phyloP scores from a whole-genome alignment of 2,113 vertebrate species.

The Halcyon malimbica region DNA sequence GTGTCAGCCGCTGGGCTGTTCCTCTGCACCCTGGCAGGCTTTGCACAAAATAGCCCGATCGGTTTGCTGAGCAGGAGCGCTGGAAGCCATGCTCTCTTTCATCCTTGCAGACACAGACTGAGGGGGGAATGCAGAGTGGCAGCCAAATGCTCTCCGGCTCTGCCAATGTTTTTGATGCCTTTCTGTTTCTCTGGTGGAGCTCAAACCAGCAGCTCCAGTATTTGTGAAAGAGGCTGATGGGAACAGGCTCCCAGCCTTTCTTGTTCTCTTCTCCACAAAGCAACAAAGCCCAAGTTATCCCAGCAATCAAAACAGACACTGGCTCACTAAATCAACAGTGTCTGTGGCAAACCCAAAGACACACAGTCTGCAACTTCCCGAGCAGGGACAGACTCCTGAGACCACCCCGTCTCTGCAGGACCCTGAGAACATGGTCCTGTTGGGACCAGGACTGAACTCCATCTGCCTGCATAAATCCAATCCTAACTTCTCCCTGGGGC shows the following conservation, averaged over 20 bases:
- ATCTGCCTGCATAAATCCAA: neutral
- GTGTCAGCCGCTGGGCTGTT: neutral
- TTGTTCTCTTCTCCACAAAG: neutral
- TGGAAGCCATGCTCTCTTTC: neutral
- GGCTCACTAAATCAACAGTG: conserved; percentile 28
- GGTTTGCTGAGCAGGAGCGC: neutral
- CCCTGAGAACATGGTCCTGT: neutral
- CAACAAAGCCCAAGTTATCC: conserved; percentile 20
- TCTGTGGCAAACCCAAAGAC: neutral
- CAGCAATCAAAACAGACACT: conserved; percentile 42
- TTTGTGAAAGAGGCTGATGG: neutral
- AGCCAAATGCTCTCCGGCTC: conserved; percentile 50
- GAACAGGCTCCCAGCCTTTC: neutral
- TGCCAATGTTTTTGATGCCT: conserved; percentile 61
- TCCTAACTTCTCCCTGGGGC: neutral
- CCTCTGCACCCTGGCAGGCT: neutral
- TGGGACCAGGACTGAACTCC: neutral
- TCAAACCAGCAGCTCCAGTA: conserved; percentile 35
- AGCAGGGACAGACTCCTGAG: neutral
- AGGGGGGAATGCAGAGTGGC: conserved; percentile 63
- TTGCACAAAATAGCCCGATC: neutral
- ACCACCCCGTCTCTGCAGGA: neutral
- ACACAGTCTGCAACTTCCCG: neutral
- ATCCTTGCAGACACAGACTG: neutral
- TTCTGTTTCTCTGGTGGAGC: conserved; percentile 63